Percentiles rank a stretch among this genome's conserved stretches.
phyloP scores from a whole-genome alignment of 2,797 vertebrate genomes.

The Thalassophryne amazonica region DNA sequence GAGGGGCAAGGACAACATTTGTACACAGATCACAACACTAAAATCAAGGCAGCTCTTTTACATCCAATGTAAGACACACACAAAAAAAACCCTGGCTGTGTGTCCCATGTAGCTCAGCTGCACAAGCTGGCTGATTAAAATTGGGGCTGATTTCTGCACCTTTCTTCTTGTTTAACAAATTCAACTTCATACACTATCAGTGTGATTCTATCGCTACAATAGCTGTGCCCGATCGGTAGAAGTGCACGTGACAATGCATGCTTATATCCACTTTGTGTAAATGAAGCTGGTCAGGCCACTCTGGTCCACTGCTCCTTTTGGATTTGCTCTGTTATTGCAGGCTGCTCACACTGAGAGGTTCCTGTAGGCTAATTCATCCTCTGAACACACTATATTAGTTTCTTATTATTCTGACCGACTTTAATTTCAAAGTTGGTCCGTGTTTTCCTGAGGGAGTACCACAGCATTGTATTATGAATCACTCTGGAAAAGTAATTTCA shows the following conservation, averaged over 20 bases:
- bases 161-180: slow-evolving; percentile 11
- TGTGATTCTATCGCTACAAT: slow-evolving; percentile 7
- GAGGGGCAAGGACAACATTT: too few species aligned
- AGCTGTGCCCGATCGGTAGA: slow-evolving; percentile 36
- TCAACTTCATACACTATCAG: slow-evolving; percentile 39
- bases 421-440: slow-evolving; percentile 11
- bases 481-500: slow-evolving; percentile 2
- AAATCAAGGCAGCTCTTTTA: too few species aligned
- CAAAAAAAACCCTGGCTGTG: too few species aligned
- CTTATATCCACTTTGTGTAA: slow-evolving; percentile 30
- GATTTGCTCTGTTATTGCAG: slow-evolving; percentile 29
- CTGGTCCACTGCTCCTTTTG: slow-evolving; percentile 2
- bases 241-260: slow-evolving; percentile 38
- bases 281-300: slow-evolving; percentile 5
- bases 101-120: too few species aligned
- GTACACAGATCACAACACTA: too few species aligned
- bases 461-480: slow-evolving; percentile 2
- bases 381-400: slow-evolving; percentile 7
- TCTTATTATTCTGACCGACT: slow-evolving; percentile 34
- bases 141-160: slow-evolving; percentile 13
- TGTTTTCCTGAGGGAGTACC: slow-evolving; percentile 3
- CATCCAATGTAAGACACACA: too few species aligned
- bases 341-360: background rate
- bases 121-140: slow-evolving; percentile 32
- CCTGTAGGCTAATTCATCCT: slow-evolving; percentile 17